phyloP scores from a whole-genome alignment of 2,113 vertebrate species.

The Fulica atra region DNA sequence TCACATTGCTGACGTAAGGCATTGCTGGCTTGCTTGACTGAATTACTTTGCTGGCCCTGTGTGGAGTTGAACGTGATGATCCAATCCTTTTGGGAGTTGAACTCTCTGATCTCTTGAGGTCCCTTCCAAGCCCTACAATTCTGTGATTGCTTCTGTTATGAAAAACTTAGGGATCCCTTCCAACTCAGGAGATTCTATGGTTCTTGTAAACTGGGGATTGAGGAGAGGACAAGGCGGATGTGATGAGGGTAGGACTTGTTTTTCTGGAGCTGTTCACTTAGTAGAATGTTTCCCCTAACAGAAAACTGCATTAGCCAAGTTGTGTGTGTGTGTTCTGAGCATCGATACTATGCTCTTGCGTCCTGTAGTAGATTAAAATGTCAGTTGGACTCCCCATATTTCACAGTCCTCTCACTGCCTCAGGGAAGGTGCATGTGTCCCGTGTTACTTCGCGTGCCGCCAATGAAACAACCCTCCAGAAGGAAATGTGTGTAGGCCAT shows the following conservation, averaged over 20 bases:
- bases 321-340: not conserved
- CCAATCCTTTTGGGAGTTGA: too few relatives aligned
- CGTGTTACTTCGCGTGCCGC: constrained; percentile 25
- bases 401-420: constrained; percentile 31
- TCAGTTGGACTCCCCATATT: constrained; percentile 56
- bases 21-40: not conserved
- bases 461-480: constrained; percentile 57
- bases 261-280: not conserved
- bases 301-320: not conserved
- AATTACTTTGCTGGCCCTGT: not conserved
- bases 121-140: too few relatives aligned
- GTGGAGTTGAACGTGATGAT: too few relatives aligned
- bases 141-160: too few relatives aligned
- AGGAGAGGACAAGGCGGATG: not conserved
- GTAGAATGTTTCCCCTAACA: not conserved
- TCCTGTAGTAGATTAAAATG: constrained; percentile 63
- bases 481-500: constrained; percentile 68
- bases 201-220: not conserved
- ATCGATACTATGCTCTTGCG: constrained; percentile 25
- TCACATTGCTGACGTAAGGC: not conserved
- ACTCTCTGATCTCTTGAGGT: too few relatives aligned
- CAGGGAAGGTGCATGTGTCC: constrained; percentile 38
- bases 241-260: not conserved
- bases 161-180: too few relatives aligned
- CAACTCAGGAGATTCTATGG: too few relatives aligned